These are phyloP conservation scores for Cosmia pyralina DNA, from an alignment of 2,888 invertebrate genomes.

Conservation along the genomic window DNA sequence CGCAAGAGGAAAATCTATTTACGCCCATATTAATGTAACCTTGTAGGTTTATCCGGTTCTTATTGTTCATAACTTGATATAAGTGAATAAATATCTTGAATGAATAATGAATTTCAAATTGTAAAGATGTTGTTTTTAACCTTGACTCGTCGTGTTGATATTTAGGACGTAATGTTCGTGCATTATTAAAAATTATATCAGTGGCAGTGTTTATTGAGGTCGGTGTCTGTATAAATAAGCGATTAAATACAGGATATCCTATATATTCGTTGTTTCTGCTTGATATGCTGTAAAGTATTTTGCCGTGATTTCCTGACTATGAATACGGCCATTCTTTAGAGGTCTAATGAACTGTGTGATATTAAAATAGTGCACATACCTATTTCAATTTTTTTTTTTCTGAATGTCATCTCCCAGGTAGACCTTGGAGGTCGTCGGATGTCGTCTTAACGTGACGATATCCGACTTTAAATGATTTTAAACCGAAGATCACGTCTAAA, in stretches of 20 bases:
- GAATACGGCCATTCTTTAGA: conserved; percentile 6
- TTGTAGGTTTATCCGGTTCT: conserved; percentile 56
- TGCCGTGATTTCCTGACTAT: conserved; percentile 26
- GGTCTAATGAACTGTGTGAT: background rate
- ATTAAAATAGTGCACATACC: background rate
- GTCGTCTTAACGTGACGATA: background rate
- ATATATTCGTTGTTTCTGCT: conserved; percentile 28
- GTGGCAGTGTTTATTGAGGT: conserved; percentile 51
- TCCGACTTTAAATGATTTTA: no score
- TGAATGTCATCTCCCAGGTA: background rate
- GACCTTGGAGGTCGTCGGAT: background rate
- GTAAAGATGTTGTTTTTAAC: conserved; percentile 51
- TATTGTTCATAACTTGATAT: conserved; percentile 55
- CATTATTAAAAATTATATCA: conserved; percentile 39
- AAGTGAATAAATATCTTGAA: conserved; percentile 47
- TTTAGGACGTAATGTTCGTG: conserved; percentile 49
- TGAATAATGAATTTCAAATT: conserved; percentile 48
- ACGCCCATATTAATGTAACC: conserved; percentile 50
- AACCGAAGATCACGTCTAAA: no score
- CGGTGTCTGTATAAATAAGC: conserved; percentile 40
- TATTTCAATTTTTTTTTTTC: background rate
- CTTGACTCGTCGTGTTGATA: conserved; percentile 60
- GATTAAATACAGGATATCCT: conserved; percentile 40
- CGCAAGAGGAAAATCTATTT: conserved; percentile 58
- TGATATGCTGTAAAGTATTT: conserved; percentile 37